Evolutionary conservation across 2,888 invertebrate species (phyloP), one percentile per base, ranked within the genome.

Genomic region (Rutpela maculata): DNA sequence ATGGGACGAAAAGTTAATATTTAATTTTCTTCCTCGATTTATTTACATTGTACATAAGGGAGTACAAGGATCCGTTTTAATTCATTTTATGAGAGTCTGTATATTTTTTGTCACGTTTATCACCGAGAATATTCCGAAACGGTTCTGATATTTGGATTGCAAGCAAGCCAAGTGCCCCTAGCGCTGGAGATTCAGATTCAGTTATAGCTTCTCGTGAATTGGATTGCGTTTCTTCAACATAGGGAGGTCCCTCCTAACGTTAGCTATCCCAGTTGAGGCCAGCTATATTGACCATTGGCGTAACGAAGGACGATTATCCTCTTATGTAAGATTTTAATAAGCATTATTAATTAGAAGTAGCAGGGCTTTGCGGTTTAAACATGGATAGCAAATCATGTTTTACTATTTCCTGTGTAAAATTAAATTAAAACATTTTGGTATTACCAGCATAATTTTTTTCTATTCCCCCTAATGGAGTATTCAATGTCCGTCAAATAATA

Each of bases 171-270:
- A 75, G 75, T 71, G 76, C 75, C 75, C 73, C 63, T 38, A 75
- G 78, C 79, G 69, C 35, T 59, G 76, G 67, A 78, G 79, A 80
- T 79, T 79, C 78, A 78, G 79, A 80, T 79, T 79, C 78, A 76
- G 79, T 80, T 84, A 83, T 82, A 78, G 81, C 83, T 81, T 82
- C 80, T 81, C 82, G 77, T 77, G 84, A 82, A 84, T 84, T 83
- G 83, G 81, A 83, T 84, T 83, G 83, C 80, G 78, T 78, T 79
- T 76, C 81, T 80, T 79, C 76, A 43, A 80, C 79, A 81, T 77
- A 76, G 82, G 81, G 84, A 72, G 78, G 78, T 73, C 73, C 69
- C 76, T 77, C 72, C 78, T 72, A 78, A 78, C 79, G 79, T 82
- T 79, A 79, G 80, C 80, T 79, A 81, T 82, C 79, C 77, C 72